Percentiles rank a stretch among this genome's conserved stretches.
Conservation (phyloP, 2,113 vertebrate genomes). For the Poeciliopsis retropinna region DNA sequence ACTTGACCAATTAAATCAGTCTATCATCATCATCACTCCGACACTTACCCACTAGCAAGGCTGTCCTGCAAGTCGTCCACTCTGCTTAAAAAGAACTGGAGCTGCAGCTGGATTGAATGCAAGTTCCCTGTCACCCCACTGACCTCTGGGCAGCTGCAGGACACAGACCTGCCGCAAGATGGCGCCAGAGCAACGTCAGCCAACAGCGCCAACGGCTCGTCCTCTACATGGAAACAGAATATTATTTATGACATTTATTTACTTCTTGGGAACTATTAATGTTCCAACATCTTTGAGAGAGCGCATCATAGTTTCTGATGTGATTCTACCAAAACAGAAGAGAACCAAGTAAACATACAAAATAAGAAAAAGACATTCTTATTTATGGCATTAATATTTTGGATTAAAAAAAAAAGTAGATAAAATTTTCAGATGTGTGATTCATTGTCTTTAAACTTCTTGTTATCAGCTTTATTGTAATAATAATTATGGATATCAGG, state of each 20-base stretch:
- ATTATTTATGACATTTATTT: neutral
- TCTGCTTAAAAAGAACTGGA: slow-evolving; percentile 79
- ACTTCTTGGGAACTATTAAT: too few species aligned
- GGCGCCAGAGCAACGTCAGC: slow-evolving; percentile 41
- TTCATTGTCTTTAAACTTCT: too few species aligned
- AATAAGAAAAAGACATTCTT: too few species aligned
- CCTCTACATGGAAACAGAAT: slow-evolving; percentile 3
- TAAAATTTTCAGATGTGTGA: too few species aligned
- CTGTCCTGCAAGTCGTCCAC: slow-evolving; percentile 77
- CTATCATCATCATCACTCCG: neutral
- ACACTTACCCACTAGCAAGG: slow-evolving; percentile 60
- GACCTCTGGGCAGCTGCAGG: slow-evolving; percentile 10
- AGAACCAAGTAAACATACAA: too few species aligned
- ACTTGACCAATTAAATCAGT: neutral
- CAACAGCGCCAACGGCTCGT: slow-evolving; percentile 9
- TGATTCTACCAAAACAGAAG: too few species aligned
- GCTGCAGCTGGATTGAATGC: slow-evolving; percentile 70
- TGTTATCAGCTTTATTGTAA: too few species aligned
- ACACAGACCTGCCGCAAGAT: neutral
- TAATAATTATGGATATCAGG: too few species aligned
- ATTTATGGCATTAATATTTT: too few species aligned
- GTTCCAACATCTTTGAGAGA: too few species aligned
- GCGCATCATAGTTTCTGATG: too few species aligned
- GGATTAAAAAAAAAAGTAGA: too few species aligned
- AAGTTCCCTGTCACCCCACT: slow-evolving; percentile 61